Percentiles rank a stretch among this genome's conserved stretches.
These are phyloP conservation scores for Xanthorhoe designata DNA, from an alignment of 2,888 invertebrate species.

Conservation along the genomic window DNA sequence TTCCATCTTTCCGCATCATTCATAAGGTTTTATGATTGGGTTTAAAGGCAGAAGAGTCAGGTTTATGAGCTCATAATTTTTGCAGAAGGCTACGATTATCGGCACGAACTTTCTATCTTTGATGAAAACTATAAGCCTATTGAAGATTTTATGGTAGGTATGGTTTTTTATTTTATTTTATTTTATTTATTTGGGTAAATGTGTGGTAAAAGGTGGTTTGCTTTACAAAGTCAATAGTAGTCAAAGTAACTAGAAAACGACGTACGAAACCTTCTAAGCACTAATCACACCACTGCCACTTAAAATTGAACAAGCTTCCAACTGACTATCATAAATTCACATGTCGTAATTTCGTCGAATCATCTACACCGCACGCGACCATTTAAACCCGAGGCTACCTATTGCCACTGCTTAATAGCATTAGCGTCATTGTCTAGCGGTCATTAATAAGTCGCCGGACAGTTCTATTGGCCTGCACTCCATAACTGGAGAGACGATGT, in stretches of 20 bases:
- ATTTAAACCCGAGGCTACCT: constrained; percentile 63
- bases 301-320: constrained; percentile 28
- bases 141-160: constrained; percentile 26
- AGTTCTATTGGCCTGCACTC: constrained; percentile 76
- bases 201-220: no score
- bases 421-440: constrained; percentile 77
- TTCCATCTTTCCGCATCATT: constrained; percentile 28
- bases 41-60: constrained; percentile 22
- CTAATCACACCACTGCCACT: constrained; percentile 5
- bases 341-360: constrained; percentile 42
- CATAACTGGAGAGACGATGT: constrained; percentile 67
- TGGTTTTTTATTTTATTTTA: no score
- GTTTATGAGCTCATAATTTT: constrained; percentile 28
- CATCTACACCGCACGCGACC: constrained; percentile 52
- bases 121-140: constrained; percentile 24
- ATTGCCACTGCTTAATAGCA: constrained; percentile 76
- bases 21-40: constrained; percentile 25
- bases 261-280: not conserved
- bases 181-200: no score
- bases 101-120: constrained; percentile 25
- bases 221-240: constrained; percentile 7
- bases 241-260: constrained; percentile 24
- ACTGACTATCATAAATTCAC: constrained; percentile 31
- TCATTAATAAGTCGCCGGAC: constrained; percentile 79
- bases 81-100: constrained; percentile 21